phyloP scores from a whole-genome alignment of 2,888 invertebrate species.

The Nomada fabriciana region DNA sequence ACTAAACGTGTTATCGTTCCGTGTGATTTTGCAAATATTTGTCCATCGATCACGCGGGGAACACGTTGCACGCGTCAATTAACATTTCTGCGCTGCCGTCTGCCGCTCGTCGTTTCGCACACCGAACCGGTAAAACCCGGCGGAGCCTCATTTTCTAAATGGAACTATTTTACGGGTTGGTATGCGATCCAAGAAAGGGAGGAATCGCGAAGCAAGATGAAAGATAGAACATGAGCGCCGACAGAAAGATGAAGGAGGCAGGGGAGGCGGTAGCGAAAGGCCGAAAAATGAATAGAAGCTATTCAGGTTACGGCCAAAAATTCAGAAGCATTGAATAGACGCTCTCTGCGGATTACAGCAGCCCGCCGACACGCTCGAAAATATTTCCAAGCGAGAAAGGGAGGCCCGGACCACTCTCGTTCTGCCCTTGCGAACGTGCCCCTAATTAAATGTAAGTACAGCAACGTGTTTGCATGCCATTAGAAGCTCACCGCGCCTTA shows the following conservation, averaged over 20 bases:
- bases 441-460: constrained; percentile 28
- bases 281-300: constrained; percentile 50
- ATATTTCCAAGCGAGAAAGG: constrained; percentile 18
- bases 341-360: constrained; percentile 30
- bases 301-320: constrained; percentile 39
- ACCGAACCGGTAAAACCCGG: constrained; percentile 40
- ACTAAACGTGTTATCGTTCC: constrained; percentile 67
- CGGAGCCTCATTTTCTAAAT: constrained; percentile 78
- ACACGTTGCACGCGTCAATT: constrained; percentile 59
- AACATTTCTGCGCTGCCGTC: constrained; percentile 56
- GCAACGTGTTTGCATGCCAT: constrained; percentile 27
- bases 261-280: not conserved
- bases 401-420: not conserved
- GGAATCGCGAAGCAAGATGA: not conserved
- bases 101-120: constrained; percentile 27
- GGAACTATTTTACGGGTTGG: constrained; percentile 71
- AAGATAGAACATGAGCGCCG: constrained; percentile 6
- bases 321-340: constrained; percentile 37
- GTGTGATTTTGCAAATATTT: constrained; percentile 71
- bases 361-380: not conserved
- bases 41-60: constrained; percentile 62
- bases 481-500: constrained; percentile 27
- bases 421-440: not conserved
- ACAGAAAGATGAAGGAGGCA: not conserved
- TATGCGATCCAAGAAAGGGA: not conserved